phyloP scores from a whole-genome alignment of 2,888 invertebrate species.

The Lasioglossum zephyrum region DNA sequence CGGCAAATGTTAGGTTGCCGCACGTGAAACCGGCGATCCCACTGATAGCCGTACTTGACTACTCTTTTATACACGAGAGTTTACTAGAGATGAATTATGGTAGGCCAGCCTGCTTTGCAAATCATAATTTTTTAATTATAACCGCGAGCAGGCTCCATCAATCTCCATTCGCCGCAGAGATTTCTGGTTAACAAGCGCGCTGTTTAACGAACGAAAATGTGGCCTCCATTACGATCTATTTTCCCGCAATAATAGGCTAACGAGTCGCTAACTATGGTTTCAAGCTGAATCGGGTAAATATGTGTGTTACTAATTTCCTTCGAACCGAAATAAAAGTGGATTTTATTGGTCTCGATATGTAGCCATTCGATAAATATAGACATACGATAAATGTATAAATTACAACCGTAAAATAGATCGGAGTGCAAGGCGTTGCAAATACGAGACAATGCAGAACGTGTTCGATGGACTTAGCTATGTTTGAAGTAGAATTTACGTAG shows the following conservation, averaged over 20 bases:
- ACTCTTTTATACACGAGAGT: constrained; percentile 8
- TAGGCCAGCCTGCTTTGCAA: background rate
- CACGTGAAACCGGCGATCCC: background rate
- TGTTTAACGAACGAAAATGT: background rate
- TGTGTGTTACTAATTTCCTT: background rate
- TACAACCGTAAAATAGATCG: background rate
- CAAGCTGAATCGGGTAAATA: background rate
- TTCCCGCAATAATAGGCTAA: background rate
- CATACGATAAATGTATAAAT: background rate
- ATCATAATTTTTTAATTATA: constrained; percentile 12
- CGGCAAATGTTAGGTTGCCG: constrained; percentile 11
- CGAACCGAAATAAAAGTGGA: background rate
- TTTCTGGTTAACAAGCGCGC: background rate
- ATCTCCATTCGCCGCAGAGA: background rate
- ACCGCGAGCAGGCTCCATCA: background rate
- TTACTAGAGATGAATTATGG: background rate
- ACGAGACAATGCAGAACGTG: too few species aligned
- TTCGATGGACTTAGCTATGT: background rate
- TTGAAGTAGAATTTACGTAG: background rate
- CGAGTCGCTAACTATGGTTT: background rate
- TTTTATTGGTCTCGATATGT: background rate
- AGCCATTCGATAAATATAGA: background rate
- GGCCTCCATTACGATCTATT: background rate
- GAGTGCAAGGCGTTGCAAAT: too few species aligned
- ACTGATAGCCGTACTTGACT: constrained; percentile 11